A percentile compares a stretch with the other conserved stretches of the same genome.
Conservation (phyloP, 1,140 invertebrate genomes). For the Telenomus remus region DNA sequence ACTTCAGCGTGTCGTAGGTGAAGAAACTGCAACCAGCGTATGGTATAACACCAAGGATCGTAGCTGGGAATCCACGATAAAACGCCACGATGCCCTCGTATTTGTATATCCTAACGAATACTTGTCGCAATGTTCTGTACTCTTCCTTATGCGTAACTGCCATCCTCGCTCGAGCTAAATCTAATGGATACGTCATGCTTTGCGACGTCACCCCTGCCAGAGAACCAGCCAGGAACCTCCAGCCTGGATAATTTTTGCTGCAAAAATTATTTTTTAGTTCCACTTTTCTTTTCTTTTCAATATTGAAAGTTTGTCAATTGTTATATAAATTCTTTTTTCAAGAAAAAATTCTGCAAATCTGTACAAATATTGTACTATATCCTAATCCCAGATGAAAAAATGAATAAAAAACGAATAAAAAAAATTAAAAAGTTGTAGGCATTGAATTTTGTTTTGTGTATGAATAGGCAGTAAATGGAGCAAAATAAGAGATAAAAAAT, state of each 20-base stretch:
- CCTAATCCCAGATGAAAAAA: too few relatives aligned
- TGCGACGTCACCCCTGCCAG: slow-evolving; percentile 96
- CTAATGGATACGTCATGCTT: slow-evolving; percentile 95
- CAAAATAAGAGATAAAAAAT: slow-evolving; percentile 1
- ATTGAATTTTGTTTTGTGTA: background rate
- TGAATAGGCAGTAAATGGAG: background rate
- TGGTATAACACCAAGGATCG: slow-evolving; percentile 94
- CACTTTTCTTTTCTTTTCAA: too few relatives aligned
- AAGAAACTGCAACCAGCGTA: slow-evolving; percentile 98
- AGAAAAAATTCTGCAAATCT: too few relatives aligned
- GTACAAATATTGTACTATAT: too few relatives aligned
- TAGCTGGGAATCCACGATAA: slow-evolving; percentile 92
- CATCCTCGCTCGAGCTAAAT: slow-evolving; percentile 97
- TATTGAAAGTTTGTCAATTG: too few relatives aligned
- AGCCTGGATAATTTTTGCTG: slow-evolving; percentile 38
- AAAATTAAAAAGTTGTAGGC: background rate
- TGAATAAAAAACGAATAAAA: too few relatives aligned
- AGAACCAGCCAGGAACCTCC: slow-evolving; percentile 90
- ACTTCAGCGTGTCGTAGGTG: slow-evolving; percentile 96
- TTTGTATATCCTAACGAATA: slow-evolving; percentile 88
- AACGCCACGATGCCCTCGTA: slow-evolving; percentile 87
- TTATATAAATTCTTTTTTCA: too few relatives aligned
- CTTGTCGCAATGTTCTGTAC: slow-evolving; percentile 81
- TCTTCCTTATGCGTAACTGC: slow-evolving; percentile 91
- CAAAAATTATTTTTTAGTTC: background rate